Percentiles rank a stretch among this genome's conserved stretches.
Evolutionary conservation across 2,113 vertebrate genomes (phyloP).

Genomic region (Origma solitaria): DNA sequence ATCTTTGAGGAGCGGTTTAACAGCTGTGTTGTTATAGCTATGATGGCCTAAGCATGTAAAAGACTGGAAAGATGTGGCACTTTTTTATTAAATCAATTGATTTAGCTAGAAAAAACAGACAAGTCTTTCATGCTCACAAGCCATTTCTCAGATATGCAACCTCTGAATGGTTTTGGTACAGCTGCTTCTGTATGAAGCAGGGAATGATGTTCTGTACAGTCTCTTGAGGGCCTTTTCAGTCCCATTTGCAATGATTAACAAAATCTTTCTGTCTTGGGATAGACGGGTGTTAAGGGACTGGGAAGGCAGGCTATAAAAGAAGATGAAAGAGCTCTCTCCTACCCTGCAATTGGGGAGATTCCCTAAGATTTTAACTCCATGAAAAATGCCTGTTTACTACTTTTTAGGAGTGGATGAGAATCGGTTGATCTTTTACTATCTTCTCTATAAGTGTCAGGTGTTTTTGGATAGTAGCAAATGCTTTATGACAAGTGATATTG

Average conservation of each 20-base stretch:
- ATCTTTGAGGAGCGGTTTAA: not conserved
- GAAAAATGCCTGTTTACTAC: not conserved
- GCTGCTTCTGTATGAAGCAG: slow-evolving; percentile 22
- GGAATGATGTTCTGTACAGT: not conserved
- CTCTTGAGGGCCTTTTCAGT: slow-evolving; percentile 40
- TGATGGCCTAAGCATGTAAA: slow-evolving; percentile 6
- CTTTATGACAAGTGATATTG: not conserved
- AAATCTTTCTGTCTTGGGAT: slow-evolving; percentile 22
- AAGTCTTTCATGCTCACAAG: slow-evolving; percentile 27
- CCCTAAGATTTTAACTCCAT: not conserved
- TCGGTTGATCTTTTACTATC: not conserved
- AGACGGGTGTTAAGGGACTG: not conserved
- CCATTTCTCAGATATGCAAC: not conserved
- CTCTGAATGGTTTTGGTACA: slow-evolving; percentile 47
- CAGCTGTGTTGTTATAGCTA: slow-evolving; percentile 33
- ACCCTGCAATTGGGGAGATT: not conserved
- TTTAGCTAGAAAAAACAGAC: slow-evolving; percentile 5
- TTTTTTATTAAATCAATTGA: slow-evolving; percentile 24
- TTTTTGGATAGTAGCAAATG: not conserved
- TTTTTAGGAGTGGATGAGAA: not conserved
- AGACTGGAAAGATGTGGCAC: not conserved
- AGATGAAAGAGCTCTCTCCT: not conserved
- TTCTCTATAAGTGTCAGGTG: not conserved
- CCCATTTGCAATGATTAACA: slow-evolving; percentile 16
- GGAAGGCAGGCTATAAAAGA: not conserved